Evolutionary conservation across 2,797 vertebrate species (phyloP).

Genomic region (Typhlichthys eigenmanni): DNA sequence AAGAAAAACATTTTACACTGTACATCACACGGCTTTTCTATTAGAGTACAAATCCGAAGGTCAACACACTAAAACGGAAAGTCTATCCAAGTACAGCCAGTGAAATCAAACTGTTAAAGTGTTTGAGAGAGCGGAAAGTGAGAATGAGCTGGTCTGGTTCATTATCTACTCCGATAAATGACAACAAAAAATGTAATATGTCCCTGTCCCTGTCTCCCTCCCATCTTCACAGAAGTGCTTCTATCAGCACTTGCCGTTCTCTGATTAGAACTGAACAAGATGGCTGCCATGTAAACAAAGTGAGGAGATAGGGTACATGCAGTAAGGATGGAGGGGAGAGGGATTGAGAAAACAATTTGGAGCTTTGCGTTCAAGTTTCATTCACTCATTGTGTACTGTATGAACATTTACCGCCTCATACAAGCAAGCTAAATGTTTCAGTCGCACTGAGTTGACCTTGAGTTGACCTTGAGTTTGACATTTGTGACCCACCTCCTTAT

Average conservation of each 20-base stretch:
- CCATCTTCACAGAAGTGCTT: constrained; percentile 32
- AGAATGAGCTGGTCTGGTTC: constrained; percentile 60
- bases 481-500: constrained; percentile 39
- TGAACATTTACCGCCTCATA: constrained; percentile 54
- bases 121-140: constrained; percentile 54
- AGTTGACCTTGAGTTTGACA: constrained; percentile 31
- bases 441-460: constrained; percentile 42
- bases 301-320: constrained; percentile 58
- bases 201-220: constrained; percentile 28
- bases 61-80: constrained; percentile 65
- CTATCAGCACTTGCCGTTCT: constrained; percentile 57
- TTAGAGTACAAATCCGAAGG: constrained; percentile 64
- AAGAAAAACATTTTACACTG: constrained; percentile 72
- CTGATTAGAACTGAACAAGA: constrained; percentile 57
- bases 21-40: constrained; percentile 73
- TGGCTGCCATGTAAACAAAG: constrained; percentile 60
- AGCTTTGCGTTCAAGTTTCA: constrained; percentile 54
- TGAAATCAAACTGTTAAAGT: constrained; percentile 65
- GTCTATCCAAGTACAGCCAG: constrained; percentile 67
- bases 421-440: constrained; percentile 61
- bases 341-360: constrained; percentile 37
- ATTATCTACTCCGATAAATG: constrained; percentile 49
- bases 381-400: constrained; percentile 52
- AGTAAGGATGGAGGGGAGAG: constrained; percentile 49
- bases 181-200: constrained; percentile 29